These are phyloP conservation scores for Brachionus asplanchnoidis DNA, from an alignment of 1,140 invertebrate species.

Conservation along the genomic window DNA sequence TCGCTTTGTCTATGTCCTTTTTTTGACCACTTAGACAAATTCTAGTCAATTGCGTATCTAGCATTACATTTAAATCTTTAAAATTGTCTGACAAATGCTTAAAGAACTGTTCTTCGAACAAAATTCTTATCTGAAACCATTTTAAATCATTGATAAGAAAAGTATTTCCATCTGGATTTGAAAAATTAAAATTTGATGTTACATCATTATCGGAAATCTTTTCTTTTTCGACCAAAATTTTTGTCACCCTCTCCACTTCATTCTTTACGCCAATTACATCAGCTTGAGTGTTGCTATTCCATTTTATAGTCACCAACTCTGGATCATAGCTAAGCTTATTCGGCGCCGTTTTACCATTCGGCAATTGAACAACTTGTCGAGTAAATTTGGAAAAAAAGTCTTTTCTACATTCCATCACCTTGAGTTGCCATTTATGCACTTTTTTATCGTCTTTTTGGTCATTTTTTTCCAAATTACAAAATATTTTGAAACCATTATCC, in stretches of 20 bases:
- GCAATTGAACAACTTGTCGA: neutral
- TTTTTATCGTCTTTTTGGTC: neutral
- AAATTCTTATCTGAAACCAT: slow-evolving; percentile 23
- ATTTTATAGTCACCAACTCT: neutral
- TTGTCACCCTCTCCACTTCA: neutral
- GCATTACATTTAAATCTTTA: slow-evolving; percentile 1
- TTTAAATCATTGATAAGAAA: slow-evolving; percentile 6
- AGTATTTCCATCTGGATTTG: neutral
- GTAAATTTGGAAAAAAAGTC: neutral
- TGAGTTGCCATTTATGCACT: neutral
- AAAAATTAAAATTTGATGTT: neutral
- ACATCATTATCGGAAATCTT: neutral
- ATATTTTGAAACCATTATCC: neutral
- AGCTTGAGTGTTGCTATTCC: neutral
- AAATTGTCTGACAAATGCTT: slow-evolving; percentile 5
- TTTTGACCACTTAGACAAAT: neutral
- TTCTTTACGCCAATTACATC: neutral
- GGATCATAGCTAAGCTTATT: neutral
- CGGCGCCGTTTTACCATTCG: neutral
- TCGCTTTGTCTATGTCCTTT: neutral
- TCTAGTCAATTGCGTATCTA: slow-evolving; percentile 16
- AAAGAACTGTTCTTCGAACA: slow-evolving; percentile 7
- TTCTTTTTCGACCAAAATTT: neutral
- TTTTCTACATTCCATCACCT: neutral
- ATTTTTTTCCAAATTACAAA: neutral